Evolutionary conservation across 2,797 vertebrate species (phyloP).

Genomic region (Psittacula echo): DNA sequence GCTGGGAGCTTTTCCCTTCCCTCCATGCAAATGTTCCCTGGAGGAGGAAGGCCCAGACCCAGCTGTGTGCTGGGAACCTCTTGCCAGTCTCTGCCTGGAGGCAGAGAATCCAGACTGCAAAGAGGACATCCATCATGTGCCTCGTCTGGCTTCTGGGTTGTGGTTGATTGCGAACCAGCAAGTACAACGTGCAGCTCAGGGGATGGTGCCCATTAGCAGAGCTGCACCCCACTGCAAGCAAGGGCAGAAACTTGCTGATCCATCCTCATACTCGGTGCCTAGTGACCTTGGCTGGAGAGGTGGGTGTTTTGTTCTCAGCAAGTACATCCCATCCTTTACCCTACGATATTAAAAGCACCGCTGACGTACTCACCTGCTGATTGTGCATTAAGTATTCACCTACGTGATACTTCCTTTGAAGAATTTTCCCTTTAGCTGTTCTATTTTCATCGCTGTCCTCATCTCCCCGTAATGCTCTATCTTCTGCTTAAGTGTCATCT

Average conservation of each 20-base stretch:
- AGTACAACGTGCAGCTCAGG: accelerated
- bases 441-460: constrained; percentile 64
- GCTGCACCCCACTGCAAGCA: neutral
- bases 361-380: constrained; percentile 21
- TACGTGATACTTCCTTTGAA: constrained; percentile 44
- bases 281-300: neutral
- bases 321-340: neutral
- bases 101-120: neutral
- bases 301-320: neutral
- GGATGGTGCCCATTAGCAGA: neutral
- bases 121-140: neutral
- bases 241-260: neutral
- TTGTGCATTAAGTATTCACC: constrained; percentile 53
- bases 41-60: neutral
- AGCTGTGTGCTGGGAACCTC: neutral
- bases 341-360: neutral
- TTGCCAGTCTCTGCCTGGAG: neutral
- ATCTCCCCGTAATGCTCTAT: constrained; percentile 32
- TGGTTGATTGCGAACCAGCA: neutral
- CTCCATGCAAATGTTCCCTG: neutral
- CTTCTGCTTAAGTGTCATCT: constrained; percentile 63
- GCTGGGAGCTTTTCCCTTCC: neutral
- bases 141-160: accelerated
- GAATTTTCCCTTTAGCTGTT: constrained; percentile 59
- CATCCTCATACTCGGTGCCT: neutral